Conservation (phyloP, 2,888 invertebrate species). For the Germaria angustata region DNA sequence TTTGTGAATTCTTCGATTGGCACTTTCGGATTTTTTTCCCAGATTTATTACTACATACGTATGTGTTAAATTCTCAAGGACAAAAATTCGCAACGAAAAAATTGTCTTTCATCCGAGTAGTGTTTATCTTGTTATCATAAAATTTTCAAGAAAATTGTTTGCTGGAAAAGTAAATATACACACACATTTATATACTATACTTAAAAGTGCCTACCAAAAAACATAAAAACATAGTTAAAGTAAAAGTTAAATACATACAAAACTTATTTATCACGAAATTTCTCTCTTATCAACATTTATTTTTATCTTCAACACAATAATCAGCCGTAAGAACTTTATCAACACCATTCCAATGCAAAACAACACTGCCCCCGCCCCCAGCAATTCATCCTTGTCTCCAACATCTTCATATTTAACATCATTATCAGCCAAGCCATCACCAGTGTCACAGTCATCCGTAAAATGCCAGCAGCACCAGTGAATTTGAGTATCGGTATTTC, state of each 20-base stretch:
- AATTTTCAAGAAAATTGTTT: too few relatives aligned
- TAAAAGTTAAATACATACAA: not conserved
- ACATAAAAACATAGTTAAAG: too few relatives aligned
- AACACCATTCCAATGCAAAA: not conserved
- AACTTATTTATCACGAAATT: not conserved
- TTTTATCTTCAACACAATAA: slow-evolving; percentile 19
- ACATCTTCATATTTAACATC: slow-evolving; percentile 9
- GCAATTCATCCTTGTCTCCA: not conserved
- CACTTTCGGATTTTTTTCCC: too few relatives aligned
- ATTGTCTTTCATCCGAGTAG: too few relatives aligned
- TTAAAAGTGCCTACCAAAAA: too few relatives aligned
- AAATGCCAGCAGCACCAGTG: slow-evolving; percentile 16
- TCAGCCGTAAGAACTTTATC: not conserved
- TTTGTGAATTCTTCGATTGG: too few relatives aligned
- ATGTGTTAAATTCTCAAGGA: too few relatives aligned
- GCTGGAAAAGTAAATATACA: too few relatives aligned
- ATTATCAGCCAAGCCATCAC: slow-evolving; percentile 11
- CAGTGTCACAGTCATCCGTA: slow-evolving; percentile 4
- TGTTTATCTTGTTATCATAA: too few relatives aligned
- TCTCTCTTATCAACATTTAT: slow-evolving; percentile 2
- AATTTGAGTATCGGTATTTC: slow-evolving; percentile 21
- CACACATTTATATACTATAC: too few relatives aligned
- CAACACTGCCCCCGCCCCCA: not conserved
- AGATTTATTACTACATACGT: too few relatives aligned
- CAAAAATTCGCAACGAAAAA: too few relatives aligned